Evolutionary conservation across 2,888 invertebrate genomes (phyloP).

Genomic region (Diarsia dahlii): DNA sequence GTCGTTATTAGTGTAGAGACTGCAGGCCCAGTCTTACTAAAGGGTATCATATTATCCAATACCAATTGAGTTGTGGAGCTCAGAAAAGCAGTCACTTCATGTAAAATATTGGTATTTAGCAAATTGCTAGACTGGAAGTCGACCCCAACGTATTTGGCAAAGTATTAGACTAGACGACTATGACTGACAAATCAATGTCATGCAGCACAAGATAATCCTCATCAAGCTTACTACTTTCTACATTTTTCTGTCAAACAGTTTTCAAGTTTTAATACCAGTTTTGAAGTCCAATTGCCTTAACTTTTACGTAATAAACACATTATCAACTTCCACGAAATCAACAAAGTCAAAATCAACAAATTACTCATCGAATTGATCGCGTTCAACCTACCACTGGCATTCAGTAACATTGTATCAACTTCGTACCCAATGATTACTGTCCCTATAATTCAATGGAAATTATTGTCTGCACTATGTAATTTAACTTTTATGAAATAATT

Average conservation of each 20-base stretch:
- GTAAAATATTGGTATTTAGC: no score
- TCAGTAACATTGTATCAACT: constrained; percentile 48
- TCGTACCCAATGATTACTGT: constrained; percentile 61
- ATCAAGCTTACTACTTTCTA: background rate
- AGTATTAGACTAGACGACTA: no score
- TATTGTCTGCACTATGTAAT: constrained; percentile 56
- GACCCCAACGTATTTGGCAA: no score
- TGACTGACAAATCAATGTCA: background rate
- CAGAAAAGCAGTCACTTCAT: no score
- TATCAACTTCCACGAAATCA: constrained; percentile 26
- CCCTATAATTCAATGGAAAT: constrained; percentile 62
- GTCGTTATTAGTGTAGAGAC: no score
- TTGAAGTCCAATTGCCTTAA: background rate
- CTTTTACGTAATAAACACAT: constrained; percentile 30
- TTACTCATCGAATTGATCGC: constrained; percentile 50
- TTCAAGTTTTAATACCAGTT: background rate
- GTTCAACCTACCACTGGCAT: constrained; percentile 40
- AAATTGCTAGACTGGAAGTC: no score
- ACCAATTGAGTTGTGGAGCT: no score
- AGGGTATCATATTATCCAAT: no score
- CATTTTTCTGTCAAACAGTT: background rate
- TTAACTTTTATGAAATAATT: constrained; percentile 63
- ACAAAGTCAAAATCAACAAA: constrained; percentile 44
- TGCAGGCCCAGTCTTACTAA: no score
- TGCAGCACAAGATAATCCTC: background rate